These are phyloP conservation scores for Zapornia atra DNA, from an alignment of 2,113 vertebrate species.

Conservation along the genomic window DNA sequence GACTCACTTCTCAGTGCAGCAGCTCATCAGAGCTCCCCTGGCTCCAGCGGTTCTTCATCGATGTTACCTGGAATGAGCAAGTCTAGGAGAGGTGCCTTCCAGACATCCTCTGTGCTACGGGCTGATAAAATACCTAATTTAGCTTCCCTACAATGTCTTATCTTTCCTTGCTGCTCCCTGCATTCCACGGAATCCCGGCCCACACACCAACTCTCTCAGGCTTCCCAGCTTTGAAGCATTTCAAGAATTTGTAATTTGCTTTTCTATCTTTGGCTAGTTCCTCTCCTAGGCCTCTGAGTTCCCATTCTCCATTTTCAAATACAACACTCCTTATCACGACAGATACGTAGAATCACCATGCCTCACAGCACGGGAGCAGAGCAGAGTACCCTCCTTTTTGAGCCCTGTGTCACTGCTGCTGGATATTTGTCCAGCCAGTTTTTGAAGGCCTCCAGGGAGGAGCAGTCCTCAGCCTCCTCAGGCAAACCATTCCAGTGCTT, in stretches of 20 bases:
- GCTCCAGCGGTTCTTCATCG: not conserved
- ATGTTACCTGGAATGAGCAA: not conserved
- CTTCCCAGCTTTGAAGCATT: slow-evolving; percentile 37
- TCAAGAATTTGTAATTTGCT: slow-evolving; percentile 40
- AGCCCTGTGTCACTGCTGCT: not conserved
- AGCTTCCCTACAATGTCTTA: not conserved
- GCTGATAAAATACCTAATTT: slow-evolving; percentile 25
- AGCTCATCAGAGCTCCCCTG: not conserved
- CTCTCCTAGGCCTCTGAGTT: not conserved
- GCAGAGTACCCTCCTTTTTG: not conserved
- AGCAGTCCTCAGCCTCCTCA: not conserved
- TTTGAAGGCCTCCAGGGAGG: not conserved
- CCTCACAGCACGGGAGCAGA: not conserved
- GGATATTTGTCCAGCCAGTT: not conserved
- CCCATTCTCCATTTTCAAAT: not conserved
- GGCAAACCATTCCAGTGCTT: not conserved
- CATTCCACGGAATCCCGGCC: not conserved
- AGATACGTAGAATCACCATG: not conserved
- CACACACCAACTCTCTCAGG: slow-evolving; percentile 14
- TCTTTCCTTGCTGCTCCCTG: slow-evolving; percentile 11
- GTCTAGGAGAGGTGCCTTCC: not conserved
- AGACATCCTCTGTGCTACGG: not conserved
- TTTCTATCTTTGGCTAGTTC: slow-evolving; percentile 6
- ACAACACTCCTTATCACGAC: not conserved
- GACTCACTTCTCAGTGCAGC: slow-evolving; percentile 28